phyloP scores from a whole-genome alignment of 1,140 invertebrate genomes.

The Caerostris extrusa region DNA sequence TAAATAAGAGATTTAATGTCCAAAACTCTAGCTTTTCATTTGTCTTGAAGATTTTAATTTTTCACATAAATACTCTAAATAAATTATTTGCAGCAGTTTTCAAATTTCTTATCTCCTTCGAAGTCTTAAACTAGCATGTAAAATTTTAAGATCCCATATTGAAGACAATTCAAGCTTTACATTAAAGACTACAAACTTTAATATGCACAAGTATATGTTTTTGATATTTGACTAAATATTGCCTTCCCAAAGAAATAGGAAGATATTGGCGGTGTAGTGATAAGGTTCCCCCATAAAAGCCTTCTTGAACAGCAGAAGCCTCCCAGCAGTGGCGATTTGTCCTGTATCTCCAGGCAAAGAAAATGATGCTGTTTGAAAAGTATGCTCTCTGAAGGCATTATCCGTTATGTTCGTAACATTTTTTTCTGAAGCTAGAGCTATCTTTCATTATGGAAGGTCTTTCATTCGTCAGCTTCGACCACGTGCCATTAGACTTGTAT shows the following conservation, averaged over 20 bases:
- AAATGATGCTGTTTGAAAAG: neutral
- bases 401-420: conserved; percentile 5
- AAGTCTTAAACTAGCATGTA: too few relatives aligned
- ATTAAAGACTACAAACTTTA: too few relatives aligned
- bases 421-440: neutral
- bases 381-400: neutral
- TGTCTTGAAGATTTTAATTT: too few relatives aligned
- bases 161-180: too few relatives aligned
- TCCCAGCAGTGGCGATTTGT: conserved; percentile 2
- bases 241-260: neutral
- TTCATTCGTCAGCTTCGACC: neutral
- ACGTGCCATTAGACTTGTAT: neutral
- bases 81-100: too few relatives aligned
- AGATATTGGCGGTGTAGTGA: neutral
- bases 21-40: too few relatives aligned
- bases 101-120: too few relatives aligned
- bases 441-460: conserved; percentile 4
- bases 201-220: too few relatives aligned
- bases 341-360: neutral
- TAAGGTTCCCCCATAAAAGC: neutral
- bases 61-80: too few relatives aligned
- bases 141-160: too few relatives aligned
- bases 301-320: neutral
- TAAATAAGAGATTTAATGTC: too few relatives aligned
- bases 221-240: neutral